A percentile compares a stretch with the other conserved stretches of the same genome.
These are phyloP conservation scores for Cydia strobilella DNA, from an alignment of 1,140 invertebrate species.

Conservation along the genomic window DNA sequence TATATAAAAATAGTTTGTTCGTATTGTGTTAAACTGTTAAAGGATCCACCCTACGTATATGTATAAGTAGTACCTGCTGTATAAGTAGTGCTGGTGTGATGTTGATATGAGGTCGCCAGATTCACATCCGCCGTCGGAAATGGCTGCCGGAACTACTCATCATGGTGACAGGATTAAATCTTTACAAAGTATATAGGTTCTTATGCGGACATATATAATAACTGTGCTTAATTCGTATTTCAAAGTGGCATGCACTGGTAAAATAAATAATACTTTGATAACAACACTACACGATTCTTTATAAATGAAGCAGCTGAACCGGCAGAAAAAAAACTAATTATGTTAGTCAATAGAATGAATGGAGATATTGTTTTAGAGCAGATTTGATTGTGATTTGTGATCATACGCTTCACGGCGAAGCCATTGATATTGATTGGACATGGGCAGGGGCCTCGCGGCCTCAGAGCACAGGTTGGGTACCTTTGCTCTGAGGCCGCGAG, in stretches of 20 bases:
- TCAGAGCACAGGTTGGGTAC: background rate
- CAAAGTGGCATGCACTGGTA: too few species aligned
- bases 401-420: background rate
- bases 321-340: background rate
- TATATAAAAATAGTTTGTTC: too few species aligned
- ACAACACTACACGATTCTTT: too few species aligned
- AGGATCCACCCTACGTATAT: too few species aligned
- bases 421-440: background rate
- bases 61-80: background rate
- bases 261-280: too few species aligned
- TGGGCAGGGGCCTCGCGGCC: background rate
- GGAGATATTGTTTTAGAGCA: background rate
- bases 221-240: background rate
- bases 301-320: background rate
- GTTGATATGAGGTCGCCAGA: background rate
- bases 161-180: background rate
- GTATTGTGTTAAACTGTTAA: too few species aligned
- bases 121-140: slow-evolving; percentile 15
- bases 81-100: background rate
- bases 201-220: background rate
- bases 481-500: too few species aligned
- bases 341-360: background rate
- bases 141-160: background rate
- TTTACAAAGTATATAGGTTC: background rate
- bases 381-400: slow-evolving; percentile 12